phyloP scores from a whole-genome alignment of 2,113 vertebrate genomes.

The Halichoeres trimaculatus region DNA sequence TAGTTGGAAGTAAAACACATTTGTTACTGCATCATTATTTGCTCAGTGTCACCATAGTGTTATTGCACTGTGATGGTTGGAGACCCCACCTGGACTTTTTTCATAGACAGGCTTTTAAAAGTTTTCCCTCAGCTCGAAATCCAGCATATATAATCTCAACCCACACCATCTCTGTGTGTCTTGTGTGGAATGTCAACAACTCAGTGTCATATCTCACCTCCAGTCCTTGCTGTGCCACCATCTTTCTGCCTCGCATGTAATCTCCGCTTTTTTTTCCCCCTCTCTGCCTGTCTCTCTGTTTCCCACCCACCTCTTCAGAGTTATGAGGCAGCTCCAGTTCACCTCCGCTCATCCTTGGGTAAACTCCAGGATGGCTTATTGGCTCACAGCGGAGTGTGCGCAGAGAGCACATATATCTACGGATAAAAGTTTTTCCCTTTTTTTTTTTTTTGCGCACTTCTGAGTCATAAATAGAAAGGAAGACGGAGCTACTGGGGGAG shows the following conservation, averaged over 20 bases:
- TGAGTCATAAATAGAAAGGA: conserved; percentile 72
- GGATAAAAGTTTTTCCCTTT: conserved; percentile 55
- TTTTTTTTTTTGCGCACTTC: conserved; percentile 59
- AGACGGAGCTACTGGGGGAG: conserved; percentile 20
- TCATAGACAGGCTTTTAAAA: not conserved
- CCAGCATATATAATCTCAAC: not conserved
- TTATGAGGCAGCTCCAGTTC: conserved; percentile 41
- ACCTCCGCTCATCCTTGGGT: conserved; percentile 56
- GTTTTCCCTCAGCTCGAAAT: not conserved
- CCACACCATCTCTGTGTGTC: not conserved
- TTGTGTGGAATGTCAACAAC: not conserved
- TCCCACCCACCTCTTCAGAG: conserved; percentile 49
- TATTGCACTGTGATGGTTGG: no score
- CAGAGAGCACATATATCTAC: conserved; percentile 30
- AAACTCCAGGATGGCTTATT: conserved; percentile 63
- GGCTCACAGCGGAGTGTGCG: conserved; percentile 51
- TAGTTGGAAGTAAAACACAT: no score
- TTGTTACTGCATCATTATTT: no score
- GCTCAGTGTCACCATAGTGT: no score
- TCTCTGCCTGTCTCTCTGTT: conserved; percentile 41
- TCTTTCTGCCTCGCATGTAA: conserved; percentile 30
- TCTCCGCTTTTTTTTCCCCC: conserved; percentile 11
- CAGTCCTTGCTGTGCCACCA: not conserved
- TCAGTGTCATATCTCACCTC: conserved; percentile 11
- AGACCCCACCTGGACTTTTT: no score